Base-by-base conservation (phyloP, 2,888 invertebrate genomes). In the Acheta domesticus region DNA sequence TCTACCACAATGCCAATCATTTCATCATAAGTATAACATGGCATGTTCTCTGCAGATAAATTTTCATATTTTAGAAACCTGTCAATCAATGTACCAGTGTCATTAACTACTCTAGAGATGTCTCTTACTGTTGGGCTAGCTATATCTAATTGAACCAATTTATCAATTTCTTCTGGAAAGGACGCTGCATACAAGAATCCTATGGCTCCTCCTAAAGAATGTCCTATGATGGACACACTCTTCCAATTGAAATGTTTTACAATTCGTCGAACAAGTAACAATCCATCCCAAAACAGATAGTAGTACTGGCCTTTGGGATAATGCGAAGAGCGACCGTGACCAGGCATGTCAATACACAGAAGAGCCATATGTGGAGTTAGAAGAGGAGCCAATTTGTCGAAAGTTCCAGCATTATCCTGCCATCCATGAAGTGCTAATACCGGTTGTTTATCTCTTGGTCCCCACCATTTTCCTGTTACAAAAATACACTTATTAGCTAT, bases 321-420 rank as follows among this genome's bases (percentile, higher is more conserved):
- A 79, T 84, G 84, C 0, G 84, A 83, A 2, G 84, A 84, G 11
- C 93, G 91, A 76, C 94, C 94, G 82, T 89, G 87, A 1, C 96
- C 95, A 0, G 95, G 95, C 79, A 95, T 86, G 86, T 95, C 95
- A 84, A 95, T 91, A 84, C 93, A 93, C 74, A 94, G 89, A 78
- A 95, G 87, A n/a, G 95, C 90, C 8, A 90, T 88, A 49, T 90
- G 89, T 2, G 89, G 86, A 5, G 91, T 89, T 20, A 96, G 87
- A 3, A 93, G 86, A 0, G 94, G 93, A 62, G 93, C 92, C 73
- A 96, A 88, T 74, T 90, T 90, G 86, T 96, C 96, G 89, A 94
- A 96, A 16, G 92, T 92, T 21, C 93, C 93, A 48, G 92, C 90
- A 85, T 96, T 96, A 86, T 96, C 96, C 86, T 95, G 95, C 96